Percentiles rank a stretch among this genome's conserved stretches.
Evolutionary conservation across 2,797 vertebrate genomes (phyloP).

Genomic region (Notamacropus eugenii): DNA sequence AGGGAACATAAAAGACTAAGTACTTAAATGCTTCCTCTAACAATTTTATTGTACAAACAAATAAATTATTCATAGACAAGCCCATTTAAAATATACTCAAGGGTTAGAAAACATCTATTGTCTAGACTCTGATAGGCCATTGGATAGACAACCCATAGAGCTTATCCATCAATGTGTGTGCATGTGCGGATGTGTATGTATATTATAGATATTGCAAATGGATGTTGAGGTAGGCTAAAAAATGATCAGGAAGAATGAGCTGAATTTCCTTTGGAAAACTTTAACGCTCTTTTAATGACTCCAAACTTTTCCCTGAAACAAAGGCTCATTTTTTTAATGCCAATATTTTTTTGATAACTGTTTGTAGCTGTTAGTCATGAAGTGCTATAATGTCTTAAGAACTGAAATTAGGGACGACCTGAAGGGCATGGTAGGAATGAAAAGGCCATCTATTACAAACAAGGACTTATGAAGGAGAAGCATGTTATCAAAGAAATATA

Average conservation of each 20-base stretch:
- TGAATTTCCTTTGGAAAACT: background rate
- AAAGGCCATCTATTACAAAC: background rate
- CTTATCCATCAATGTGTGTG: background rate
- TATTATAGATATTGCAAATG: background rate
- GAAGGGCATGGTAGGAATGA: background rate
- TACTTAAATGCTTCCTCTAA: background rate
- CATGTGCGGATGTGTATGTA: background rate
- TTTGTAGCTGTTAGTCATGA: background rate
- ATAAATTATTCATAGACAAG: background rate
- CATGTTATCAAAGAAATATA: background rate
- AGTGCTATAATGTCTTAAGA: background rate
- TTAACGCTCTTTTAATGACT: background rate
- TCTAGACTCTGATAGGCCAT: background rate
- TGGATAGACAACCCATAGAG: background rate
- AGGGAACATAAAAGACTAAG: background rate
- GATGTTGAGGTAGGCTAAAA: background rate
- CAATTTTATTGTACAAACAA: background rate
- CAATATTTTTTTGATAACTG: background rate
- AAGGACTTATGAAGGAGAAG: background rate
- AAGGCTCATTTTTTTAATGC: background rate
- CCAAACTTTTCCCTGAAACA: background rate
- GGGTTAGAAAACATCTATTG: background rate
- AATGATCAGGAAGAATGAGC: background rate
- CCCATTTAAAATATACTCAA: background rate
- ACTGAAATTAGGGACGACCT: background rate